Evolutionary conservation across 2,797 vertebrate species (phyloP).

Genomic region (Danio aesculapii): DNA sequence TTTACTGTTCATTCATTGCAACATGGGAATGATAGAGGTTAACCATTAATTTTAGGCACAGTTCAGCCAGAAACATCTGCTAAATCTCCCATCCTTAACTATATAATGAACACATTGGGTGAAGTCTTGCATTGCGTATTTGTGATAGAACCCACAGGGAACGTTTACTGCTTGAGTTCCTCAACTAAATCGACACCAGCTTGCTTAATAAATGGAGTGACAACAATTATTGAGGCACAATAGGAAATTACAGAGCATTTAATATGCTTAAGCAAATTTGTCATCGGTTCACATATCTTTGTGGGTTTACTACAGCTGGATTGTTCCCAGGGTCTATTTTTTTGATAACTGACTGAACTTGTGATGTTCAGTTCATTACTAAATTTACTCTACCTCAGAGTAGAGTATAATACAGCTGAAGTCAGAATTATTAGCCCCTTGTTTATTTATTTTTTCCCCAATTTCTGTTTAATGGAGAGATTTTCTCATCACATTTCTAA

Average conservation of each 20-base stretch:
- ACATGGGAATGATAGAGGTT: conserved; percentile 38
- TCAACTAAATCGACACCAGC: neutral
- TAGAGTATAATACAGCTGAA: no score
- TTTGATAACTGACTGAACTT: conserved; percentile 23
- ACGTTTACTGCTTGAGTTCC: neutral
- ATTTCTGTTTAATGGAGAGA: no score
- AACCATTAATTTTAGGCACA: conserved; percentile 56
- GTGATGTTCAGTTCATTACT: neutral
- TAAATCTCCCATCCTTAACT: conserved; percentile 46
- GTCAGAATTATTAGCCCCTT: no score
- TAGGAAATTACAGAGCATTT: neutral
- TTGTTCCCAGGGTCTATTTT: conserved; percentile 44
- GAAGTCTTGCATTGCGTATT: neutral
- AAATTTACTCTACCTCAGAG: neutral
- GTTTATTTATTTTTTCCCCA: no score
- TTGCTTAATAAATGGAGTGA: neutral
- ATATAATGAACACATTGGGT: conserved; percentile 14
- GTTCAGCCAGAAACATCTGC: conserved; percentile 50
- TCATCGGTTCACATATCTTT: neutral
- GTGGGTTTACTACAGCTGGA: conserved; percentile 30
- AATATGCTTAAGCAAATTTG: neutral
- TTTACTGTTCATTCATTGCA: conserved; percentile 45
- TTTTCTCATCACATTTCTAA: no score
- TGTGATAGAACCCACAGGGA: conserved; percentile 3
- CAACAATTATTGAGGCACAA: neutral